These are phyloP conservation scores for Archips crataeganus DNA, from an alignment of 2,888 invertebrate species.

Conservation along the genomic window DNA sequence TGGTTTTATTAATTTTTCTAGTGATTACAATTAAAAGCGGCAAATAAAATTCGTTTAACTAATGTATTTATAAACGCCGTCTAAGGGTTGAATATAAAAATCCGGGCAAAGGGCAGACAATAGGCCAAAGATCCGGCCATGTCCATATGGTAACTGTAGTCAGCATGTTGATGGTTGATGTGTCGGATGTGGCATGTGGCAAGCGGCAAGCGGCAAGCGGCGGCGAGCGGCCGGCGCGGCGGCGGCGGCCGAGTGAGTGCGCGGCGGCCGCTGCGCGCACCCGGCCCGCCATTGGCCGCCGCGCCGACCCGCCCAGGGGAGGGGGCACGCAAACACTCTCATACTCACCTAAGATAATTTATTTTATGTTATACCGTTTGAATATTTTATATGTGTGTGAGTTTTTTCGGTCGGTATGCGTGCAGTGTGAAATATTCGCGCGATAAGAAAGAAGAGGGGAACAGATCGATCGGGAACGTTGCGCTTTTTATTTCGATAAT, in stretches of 20 bases:
- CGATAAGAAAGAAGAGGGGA: slow-evolving; percentile 86
- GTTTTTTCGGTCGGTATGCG: slow-evolving; percentile 84
- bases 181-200: slow-evolving; percentile 42
- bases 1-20: too few relatives aligned
- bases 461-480: slow-evolving; percentile 83
- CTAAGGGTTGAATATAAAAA: too few relatives aligned
- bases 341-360: slow-evolving; percentile 85
- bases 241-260: slow-evolving; percentile 49
- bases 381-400: slow-evolving; percentile 86
- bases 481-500: slow-evolving; percentile 81
- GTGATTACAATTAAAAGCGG: too few relatives aligned
- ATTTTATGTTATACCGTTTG: slow-evolving; percentile 86
- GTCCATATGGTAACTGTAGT: too few relatives aligned
- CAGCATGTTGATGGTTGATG: slow-evolving; percentile 25
- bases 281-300: slow-evolving; percentile 86
- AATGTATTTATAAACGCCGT: too few relatives aligned
- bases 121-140: too few relatives aligned
- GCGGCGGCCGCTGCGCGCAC: slow-evolving; percentile 77
- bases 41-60: too few relatives aligned
- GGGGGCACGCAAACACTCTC: slow-evolving; percentile 80
- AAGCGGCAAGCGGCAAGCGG: slow-evolving; percentile 48
- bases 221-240: slow-evolving; percentile 51
- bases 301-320: slow-evolving; percentile 79
- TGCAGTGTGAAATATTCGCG: slow-evolving; percentile 86
- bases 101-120: too few relatives aligned